Base-by-base conservation (phyloP, 2,888 invertebrate genomes). In the Brachyptera putata region DNA sequence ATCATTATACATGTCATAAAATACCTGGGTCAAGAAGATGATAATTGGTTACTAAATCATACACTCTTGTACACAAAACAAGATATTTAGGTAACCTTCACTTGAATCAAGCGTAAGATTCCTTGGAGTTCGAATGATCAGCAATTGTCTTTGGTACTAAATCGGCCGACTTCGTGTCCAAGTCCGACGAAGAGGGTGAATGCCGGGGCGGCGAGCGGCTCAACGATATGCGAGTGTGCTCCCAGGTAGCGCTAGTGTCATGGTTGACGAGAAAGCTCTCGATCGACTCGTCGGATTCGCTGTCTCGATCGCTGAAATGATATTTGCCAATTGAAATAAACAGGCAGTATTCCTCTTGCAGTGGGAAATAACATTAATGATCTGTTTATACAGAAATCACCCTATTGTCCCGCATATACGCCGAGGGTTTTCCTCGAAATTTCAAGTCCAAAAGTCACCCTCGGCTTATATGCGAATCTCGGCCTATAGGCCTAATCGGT, bases 251-350 rank as follows among this genome's bases (percentile, higher is more conserved):
- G 7, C 11, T 30, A 5, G 30, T 30, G 70, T 81, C 82, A 75
- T 83, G 82, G 69, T 83, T 83, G 34, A 82, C 79, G 65, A 84
- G 73, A 74, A 83, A 84, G 37, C 83, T 83, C 69, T 80, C 82
- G 66, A 84, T 81, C 0, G 84, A 84, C 69, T 84, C 84, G 70
- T 84, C 84, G 0, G 84, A 84, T 75, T 82, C 84, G 73, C 83
- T 84, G 68, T 84, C 84, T 71, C 80, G 81, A 60, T 82, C 83
- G 66, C 82, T 83, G 75, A 1, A 76, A 74, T 57, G 67, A 68
- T 63, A 39, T 18, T 2, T 3, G 21, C 3, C 1, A 7, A 2
- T 16, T 41, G 18, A 41, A 21, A 4, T 37, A n/a, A 37, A 3
- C 13, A 9, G 37, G 16, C 13, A n/a, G n/a, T n/a, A n/a, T n/a